A percentile compares a stretch with the other conserved stretches of the same genome.
Conservation (phyloP, 1,140 invertebrate species). For the Amphibalanus amphitrite region DNA sequence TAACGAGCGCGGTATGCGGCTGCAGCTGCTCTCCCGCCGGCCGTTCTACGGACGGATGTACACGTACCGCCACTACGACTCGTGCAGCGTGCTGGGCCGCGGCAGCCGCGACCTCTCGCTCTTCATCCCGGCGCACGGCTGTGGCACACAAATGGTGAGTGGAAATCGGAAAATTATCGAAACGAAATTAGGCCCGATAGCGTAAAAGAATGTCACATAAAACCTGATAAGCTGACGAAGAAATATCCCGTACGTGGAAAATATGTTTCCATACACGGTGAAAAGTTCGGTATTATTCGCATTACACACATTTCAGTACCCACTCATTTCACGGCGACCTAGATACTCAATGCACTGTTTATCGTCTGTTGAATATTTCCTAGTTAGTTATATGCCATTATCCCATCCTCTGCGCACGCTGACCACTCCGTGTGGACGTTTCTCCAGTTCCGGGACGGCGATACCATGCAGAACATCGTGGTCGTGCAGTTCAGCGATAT, state of each 20-base stretch:
- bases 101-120: slow-evolving; percentile 64
- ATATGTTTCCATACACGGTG: no score
- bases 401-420: no score
- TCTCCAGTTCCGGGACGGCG: slow-evolving; percentile 30
- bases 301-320: no score
- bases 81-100: slow-evolving; percentile 76
- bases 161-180: no score
- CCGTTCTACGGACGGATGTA: slow-evolving; percentile 77
- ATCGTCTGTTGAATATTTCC: neutral
- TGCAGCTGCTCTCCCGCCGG: slow-evolving; percentile 67
- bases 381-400: neutral
- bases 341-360: neutral
- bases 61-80: slow-evolving; percentile 76
- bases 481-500: slow-evolving; percentile 86
- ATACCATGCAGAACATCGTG: slow-evolving; percentile 83
- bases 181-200: no score
- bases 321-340: no score
- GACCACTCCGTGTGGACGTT: no score
- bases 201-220: no score
- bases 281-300: no score
- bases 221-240: no score
- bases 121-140: slow-evolving; percentile 67
- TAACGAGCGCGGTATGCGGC: slow-evolving; percentile 85
- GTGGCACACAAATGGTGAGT: slow-evolving; percentile 60
- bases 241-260: no score